Evolutionary conservation across 2,113 vertebrate genomes (phyloP), one percentile per base, ranked within the genome.

Genomic region (Ceyx cyanopectus): DNA sequence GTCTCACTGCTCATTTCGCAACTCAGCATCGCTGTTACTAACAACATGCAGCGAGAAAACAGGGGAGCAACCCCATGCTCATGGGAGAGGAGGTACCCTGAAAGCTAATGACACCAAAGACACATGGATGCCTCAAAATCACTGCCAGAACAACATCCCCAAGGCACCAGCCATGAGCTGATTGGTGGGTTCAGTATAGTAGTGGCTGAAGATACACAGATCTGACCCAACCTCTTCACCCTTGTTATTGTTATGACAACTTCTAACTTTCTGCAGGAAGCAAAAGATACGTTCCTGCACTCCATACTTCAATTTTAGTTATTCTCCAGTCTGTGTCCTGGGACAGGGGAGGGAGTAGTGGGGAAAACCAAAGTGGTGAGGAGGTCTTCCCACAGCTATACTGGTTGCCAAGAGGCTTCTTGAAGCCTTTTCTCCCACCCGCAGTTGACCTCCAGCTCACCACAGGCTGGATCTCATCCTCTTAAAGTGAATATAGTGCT

Each of bases 351-450:
- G 12, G 7, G 29, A 15, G 7, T 26, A 1, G 22, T 20, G 61
- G 19, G 27, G 32, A 89, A 13, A 14, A 72, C 24, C 50, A 75
- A 18, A 21, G 41, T 22, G 0, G 15, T 10, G 58, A 17, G 29
- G 32, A 79, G 12, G n/a, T 56, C 53, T 43, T 69, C 43, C 30
- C 3, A 1, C 57, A 76, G 29, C 15, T 3, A 0, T 1, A 0
- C 2, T 2, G 1, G n/a, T 63, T 2, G 1, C 21, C 0, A 0
- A 76, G 67, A 0, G 0, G 23, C 41, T 73, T 90, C 66, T 54
- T 5, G 3, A 90, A 89, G 40, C 26, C 43, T 37, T 43, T 86
- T 40, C 57, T 83, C 53, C 57, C 56, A 80, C 23, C 32, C 4
- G 3, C 65, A 84, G 69, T 40, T 1, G 4, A 34, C 8, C 50